A percentile compares a stretch with the other conserved stretches of the same genome.
These are phyloP conservation scores for Megaceryle maxima DNA, from an alignment of 2,113 vertebrate species.

Conservation along the genomic window DNA sequence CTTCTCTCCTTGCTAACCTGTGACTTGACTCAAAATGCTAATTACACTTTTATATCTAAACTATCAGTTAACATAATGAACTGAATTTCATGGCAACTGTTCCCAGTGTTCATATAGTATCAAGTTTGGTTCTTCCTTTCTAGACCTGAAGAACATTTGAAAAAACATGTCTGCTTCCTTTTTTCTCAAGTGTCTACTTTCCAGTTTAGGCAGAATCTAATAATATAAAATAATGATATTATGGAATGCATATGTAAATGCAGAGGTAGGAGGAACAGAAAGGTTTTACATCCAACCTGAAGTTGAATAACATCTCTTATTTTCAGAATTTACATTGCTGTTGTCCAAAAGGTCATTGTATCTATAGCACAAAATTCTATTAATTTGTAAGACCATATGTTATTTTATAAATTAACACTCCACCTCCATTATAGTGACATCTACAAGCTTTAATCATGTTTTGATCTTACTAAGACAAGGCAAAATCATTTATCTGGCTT, in stretches of 20 bases:
- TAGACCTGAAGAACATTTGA: neutral
- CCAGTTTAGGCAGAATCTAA: neutral
- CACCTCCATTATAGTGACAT: neutral
- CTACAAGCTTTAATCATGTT: neutral
- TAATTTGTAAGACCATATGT: neutral
- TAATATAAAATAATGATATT: neutral
- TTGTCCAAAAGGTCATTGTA: neutral
- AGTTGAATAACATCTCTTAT: neutral
- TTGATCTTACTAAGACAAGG: neutral
- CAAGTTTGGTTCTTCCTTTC: neutral
- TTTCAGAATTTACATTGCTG: neutral
- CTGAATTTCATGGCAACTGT: neutral
- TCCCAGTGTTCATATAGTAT: neutral
- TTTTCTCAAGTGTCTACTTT: neutral
- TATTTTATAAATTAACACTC: neutral
- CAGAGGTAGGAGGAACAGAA: neutral
- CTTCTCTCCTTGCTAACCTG: neutral
- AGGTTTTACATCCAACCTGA: neutral
- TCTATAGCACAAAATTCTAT: neutral
- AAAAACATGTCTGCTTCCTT: neutral
- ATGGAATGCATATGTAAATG: neutral
- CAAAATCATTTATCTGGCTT: neutral
- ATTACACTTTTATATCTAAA: neutral
- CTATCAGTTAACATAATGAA: neutral
- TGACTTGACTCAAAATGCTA: neutral